Conservation (phyloP, 2,113 vertebrate genomes). For the Pantherophis guttatus region DNA sequence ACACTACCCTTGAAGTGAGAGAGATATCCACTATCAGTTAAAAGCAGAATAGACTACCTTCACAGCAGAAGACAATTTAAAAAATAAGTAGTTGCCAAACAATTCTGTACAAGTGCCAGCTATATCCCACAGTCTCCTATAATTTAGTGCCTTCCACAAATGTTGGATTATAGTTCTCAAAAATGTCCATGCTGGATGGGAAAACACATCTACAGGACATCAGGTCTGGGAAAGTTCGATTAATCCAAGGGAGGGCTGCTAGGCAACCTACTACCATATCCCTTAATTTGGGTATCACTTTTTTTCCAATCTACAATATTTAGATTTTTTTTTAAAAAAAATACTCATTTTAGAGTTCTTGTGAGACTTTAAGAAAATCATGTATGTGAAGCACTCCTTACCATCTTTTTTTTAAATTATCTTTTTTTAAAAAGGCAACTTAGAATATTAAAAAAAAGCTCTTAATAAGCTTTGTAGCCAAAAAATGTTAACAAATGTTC, state of each 20-base stretch:
- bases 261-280: not conserved
- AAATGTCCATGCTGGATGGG: not conserved
- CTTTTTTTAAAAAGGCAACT: not conserved
- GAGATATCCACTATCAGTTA: not conserved
- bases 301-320: not conserved
- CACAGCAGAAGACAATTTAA: not conserved
- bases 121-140: not conserved
- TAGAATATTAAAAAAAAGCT: not conserved
- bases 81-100: not conserved
- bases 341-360: not conserved
- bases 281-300: not conserved
- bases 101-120: not conserved
- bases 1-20: conserved; percentile 31
- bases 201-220: not conserved
- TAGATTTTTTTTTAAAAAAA: not conserved
- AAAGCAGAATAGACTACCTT: not conserved
- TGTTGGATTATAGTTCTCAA: not conserved
- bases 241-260: not conserved
- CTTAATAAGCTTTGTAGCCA: not conserved
- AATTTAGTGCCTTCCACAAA: not conserved
- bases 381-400: not conserved
- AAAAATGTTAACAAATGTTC: not conserved
- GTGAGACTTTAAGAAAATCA: not conserved
- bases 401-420: not conserved
- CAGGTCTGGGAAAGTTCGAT: not conserved